These are phyloP conservation scores for Nycticorax nycticorax DNA, from an alignment of 2,113 vertebrate species.

Conservation along the genomic window DNA sequence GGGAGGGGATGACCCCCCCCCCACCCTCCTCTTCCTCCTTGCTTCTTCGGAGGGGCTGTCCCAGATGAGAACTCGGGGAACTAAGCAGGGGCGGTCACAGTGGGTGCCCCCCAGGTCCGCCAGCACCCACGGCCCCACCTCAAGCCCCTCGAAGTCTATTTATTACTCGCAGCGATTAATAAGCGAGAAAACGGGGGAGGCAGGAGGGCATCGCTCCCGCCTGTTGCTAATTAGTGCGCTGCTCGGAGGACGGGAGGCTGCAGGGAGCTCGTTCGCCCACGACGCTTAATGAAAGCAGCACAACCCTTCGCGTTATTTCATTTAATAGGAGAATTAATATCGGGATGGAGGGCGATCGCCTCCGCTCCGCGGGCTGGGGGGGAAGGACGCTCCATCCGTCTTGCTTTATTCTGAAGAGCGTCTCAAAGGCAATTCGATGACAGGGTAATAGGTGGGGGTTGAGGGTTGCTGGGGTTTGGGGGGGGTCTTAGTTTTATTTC, in stretches of 20 bases:
- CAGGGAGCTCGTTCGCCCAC: not conserved
- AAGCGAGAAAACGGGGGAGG: not conserved
- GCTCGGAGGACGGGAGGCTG: not conserved
- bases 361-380: not conserved
- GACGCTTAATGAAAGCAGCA: conserved; percentile 7
- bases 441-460: not conserved
- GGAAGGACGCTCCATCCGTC: conserved; percentile 21
- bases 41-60: not conserved
- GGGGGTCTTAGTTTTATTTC: not conserved
- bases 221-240: conserved; percentile 42
- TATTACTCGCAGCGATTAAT: not conserved
- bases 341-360: not conserved
- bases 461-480: not conserved
- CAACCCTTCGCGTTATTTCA: not conserved
- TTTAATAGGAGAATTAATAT: conserved; percentile 37
- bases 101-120: accelerated
- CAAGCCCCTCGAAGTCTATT: not conserved
- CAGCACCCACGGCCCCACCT: not conserved
- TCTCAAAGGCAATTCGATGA: not conserved
- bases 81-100: too few relatives aligned
- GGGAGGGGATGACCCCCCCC: not conserved
- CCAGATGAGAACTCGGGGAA: accelerated
- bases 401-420: not conserved
- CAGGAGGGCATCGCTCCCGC: not conserved
- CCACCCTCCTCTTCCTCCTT: not conserved